phyloP scores from a whole-genome alignment of 2,113 vertebrate genomes.

The Empidonax alnorum region DNA sequence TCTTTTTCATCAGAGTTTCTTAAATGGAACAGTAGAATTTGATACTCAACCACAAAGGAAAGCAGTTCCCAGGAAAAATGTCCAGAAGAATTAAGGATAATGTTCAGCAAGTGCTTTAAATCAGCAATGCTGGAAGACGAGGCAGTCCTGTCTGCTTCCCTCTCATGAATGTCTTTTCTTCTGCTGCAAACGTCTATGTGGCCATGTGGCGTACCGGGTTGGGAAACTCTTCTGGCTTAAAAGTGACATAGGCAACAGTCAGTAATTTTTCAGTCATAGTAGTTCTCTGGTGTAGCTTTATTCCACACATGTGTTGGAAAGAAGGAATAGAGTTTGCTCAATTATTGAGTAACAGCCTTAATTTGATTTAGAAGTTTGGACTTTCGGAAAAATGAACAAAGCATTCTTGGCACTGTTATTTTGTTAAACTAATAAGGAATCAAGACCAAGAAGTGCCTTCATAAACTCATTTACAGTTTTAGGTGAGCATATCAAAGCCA shows the following conservation, averaged over 20 bases:
- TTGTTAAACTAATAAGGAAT: not conserved
- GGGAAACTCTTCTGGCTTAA: not conserved
- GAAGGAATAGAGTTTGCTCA: not conserved
- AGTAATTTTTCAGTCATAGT: not conserved
- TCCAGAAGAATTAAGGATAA: not conserved
- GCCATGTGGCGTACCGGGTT: not conserved
- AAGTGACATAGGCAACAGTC: not conserved
- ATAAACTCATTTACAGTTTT: not conserved
- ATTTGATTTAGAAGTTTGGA: slow-evolving; percentile 2
- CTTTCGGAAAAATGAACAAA: not conserved
- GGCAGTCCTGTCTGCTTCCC: not conserved
- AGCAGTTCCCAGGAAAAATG: not conserved
- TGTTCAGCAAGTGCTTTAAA: not conserved
- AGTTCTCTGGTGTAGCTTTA: not conserved
- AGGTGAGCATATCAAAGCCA: not conserved
- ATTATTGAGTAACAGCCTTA: not conserved
- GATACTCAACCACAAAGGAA: not conserved
- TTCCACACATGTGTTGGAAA: not conserved
- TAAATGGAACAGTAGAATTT: not conserved
- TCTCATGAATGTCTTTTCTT: not conserved
- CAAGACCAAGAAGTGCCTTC: not conserved
- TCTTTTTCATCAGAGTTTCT: not conserved
- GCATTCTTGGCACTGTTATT: not conserved
- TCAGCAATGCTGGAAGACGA: not conserved
- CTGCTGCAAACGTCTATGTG: not conserved